Conservation (phyloP, 2,113 vertebrate species). For the Amblyornis subalaris region DNA sequence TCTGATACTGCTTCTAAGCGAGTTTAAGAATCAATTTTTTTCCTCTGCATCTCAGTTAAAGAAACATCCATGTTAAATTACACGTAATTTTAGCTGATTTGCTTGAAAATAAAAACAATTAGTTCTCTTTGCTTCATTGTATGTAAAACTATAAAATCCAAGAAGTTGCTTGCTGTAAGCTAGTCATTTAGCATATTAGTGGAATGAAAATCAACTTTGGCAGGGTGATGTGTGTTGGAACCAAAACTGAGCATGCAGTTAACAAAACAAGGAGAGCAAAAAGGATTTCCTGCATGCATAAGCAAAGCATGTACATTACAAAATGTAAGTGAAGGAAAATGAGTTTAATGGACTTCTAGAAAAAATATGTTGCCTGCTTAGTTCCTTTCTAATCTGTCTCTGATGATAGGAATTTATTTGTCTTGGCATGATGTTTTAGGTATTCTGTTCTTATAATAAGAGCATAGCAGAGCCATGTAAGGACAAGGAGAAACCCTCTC, state of each 20-base stretch:
- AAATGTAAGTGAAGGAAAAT: background rate
- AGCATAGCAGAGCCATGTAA: slow-evolving; percentile 44
- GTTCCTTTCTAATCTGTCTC: slow-evolving; percentile 19
- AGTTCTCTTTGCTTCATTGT: background rate
- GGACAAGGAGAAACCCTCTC: slow-evolving; percentile 56
- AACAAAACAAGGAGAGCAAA: background rate
- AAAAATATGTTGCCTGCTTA: background rate
- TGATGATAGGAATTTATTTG: slow-evolving; percentile 50
- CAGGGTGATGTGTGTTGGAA: background rate
- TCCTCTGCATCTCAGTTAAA: background rate
- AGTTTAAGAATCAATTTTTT: background rate
- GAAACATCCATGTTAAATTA: background rate
- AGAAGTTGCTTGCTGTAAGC: background rate
- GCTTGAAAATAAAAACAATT: background rate
- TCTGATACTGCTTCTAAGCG: background rate
- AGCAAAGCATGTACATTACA: background rate
- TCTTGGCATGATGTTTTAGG: slow-evolving; percentile 51
- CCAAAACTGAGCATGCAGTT: background rate
- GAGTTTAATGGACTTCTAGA: background rate
- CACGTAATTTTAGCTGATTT: background rate
- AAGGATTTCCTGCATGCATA: background rate
- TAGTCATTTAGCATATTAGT: background rate
- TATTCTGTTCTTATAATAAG: slow-evolving; percentile 56
- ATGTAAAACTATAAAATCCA: background rate
- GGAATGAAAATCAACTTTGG: background rate